These are phyloP conservation scores for Pantherophis alleghaniensis DNA, from an alignment of 2,797 vertebrate species.

Conservation along the genomic window DNA sequence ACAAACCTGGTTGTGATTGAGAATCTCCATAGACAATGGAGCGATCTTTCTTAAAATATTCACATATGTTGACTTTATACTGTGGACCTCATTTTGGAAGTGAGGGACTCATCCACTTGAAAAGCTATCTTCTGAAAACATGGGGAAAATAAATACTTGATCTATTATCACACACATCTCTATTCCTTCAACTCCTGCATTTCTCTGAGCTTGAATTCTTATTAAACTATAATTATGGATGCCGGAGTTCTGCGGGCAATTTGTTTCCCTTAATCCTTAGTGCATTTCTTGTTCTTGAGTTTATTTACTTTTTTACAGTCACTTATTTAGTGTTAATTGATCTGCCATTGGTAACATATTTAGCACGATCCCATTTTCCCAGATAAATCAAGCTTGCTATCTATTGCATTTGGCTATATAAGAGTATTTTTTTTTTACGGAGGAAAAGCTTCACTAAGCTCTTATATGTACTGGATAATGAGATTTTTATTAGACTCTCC, in stretches of 20 bases:
- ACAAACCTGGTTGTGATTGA: not conserved
- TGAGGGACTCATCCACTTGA: not conserved
- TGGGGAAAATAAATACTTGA: not conserved
- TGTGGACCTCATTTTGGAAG: not conserved
- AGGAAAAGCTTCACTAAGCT: not conserved
- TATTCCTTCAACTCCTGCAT: not conserved
- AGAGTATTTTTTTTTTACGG: not conserved
- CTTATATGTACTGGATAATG: constrained; percentile 24
- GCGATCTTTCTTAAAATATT: no score
- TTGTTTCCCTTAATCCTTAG: not conserved
- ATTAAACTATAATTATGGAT: not conserved
- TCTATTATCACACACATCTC: not conserved
- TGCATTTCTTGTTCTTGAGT: not conserved
- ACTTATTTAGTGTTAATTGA: constrained; percentile 11
- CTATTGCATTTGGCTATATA: constrained; percentile 17
- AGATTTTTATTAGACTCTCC: constrained; percentile 21
- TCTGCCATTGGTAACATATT: not conserved
- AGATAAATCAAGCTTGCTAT: not conserved
- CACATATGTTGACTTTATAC: not conserved
- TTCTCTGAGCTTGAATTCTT: not conserved
- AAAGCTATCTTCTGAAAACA: no score
- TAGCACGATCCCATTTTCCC: not conserved
- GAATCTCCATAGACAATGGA: not conserved
- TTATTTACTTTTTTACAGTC: constrained; percentile 1
- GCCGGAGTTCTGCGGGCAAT: not conserved